Conservation (phyloP, 2,113 vertebrate genomes). For the Pseudolaguvia tuberculata region DNA sequence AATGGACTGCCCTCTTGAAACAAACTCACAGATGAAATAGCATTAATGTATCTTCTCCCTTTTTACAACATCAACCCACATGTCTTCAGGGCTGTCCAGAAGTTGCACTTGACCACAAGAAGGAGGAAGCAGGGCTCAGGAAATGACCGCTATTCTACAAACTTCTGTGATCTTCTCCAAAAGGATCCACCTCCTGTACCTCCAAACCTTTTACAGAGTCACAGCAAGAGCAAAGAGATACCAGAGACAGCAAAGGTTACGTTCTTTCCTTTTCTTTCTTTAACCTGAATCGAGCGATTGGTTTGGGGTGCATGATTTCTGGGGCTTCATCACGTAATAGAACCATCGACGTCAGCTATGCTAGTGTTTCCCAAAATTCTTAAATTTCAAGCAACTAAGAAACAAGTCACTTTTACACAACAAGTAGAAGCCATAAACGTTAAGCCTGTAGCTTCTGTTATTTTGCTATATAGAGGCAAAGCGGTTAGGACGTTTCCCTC, state of each 20-base stretch:
- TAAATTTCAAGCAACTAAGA: too few species aligned
- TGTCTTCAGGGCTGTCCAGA: conserved; percentile 78
- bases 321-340: too few species aligned
- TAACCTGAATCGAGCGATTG: too few species aligned
- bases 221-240: conserved; percentile 79
- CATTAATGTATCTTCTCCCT: background rate
- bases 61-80: background rate
- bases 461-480: too few species aligned
- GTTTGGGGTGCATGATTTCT: too few species aligned
- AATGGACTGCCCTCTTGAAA: background rate
- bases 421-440: too few species aligned
- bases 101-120: conserved; percentile 80
- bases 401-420: too few species aligned
- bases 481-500: too few species aligned
- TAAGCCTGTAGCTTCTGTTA: too few species aligned
- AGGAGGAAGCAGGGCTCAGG: conserved; percentile 77
- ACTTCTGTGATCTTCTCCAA: conserved; percentile 78
- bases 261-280: background rate
- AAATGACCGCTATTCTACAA: conserved; percentile 72
- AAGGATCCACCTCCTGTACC: conserved; percentile 75
- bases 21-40: background rate
- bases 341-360: too few species aligned
- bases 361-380: too few species aligned
- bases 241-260: conserved; percentile 80
- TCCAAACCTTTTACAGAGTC: conserved; percentile 72